Percentiles rank a stretch among this genome's conserved stretches.
These are phyloP conservation scores for Galaxias olidus DNA, from an alignment of 2,797 vertebrate species.

Conservation along the genomic window DNA sequence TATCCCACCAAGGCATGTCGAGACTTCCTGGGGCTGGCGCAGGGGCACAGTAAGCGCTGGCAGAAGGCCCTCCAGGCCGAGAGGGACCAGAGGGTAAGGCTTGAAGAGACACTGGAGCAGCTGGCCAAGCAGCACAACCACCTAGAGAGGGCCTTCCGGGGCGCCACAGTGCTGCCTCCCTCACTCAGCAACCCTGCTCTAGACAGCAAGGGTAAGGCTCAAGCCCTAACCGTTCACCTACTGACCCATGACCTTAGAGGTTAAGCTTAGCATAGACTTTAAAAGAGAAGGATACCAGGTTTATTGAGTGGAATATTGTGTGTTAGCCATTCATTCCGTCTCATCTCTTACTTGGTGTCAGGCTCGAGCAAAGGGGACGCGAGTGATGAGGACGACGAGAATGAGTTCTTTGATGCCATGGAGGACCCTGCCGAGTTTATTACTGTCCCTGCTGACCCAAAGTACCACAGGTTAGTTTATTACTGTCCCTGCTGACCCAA, in stretches of 20 bases:
- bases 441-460: slow-evolving; percentile 85
- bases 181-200: slow-evolving; percentile 69
- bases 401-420: slow-evolving; percentile 91
- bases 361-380: slow-evolving; percentile 83
- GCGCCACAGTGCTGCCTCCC: slow-evolving; percentile 86
- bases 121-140: slow-evolving; percentile 97
- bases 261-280: no score
- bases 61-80: slow-evolving; percentile 93
- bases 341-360: slow-evolving; percentile 46
- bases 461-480: slow-evolving; percentile 92
- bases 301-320: not conserved
- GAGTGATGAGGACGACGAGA: slow-evolving; percentile 95
- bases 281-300: no score
- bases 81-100: slow-evolving; percentile 88
- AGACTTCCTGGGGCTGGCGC: slow-evolving; percentile 90
- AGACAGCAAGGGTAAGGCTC: slow-evolving; percentile 78
- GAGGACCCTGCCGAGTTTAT: slow-evolving; percentile 89
- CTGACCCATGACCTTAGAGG: not conserved
- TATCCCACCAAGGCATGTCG: slow-evolving; percentile 82
- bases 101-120: slow-evolving; percentile 96
- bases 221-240: not conserved
- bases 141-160: slow-evolving; percentile 92
- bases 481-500: slow-evolving; percentile 85
- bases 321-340: not conserved
- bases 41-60: slow-evolving; percentile 93